A percentile compares a stretch with the other conserved stretches of the same genome.
phyloP scores from a whole-genome alignment of 2,797 vertebrate genomes.

The Morelia viridis region DNA sequence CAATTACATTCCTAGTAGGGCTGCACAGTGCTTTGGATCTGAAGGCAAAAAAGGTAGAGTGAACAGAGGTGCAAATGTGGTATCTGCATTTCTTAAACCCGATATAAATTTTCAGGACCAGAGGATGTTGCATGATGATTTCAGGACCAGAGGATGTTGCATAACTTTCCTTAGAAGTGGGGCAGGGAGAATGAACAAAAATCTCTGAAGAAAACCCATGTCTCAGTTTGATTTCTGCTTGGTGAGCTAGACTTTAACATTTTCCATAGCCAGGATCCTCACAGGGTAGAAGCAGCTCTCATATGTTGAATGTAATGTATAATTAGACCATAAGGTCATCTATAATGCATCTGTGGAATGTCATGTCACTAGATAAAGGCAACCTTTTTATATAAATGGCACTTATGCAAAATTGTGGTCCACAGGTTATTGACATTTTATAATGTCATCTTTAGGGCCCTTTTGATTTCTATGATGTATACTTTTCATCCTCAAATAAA shows the following conservation, averaged over 20 bases:
- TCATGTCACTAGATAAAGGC: slow-evolving; percentile 23
- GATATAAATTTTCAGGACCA: background rate
- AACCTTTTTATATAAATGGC: slow-evolving; percentile 51
- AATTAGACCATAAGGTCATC: slow-evolving; percentile 17
- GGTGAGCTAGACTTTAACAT: background rate
- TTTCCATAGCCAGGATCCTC: background rate
- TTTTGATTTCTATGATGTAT: slow-evolving; percentile 50
- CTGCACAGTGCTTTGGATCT: background rate
- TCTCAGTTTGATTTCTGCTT: background rate
- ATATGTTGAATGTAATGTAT: background rate
- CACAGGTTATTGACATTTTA: slow-evolving; percentile 65
- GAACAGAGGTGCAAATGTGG: background rate
- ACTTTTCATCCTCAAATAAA: slow-evolving; percentile 59
- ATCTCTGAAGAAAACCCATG: background rate
- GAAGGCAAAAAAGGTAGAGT: background rate
- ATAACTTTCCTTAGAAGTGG: background rate
- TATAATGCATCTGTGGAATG: slow-evolving; percentile 2
- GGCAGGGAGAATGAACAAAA: background rate
- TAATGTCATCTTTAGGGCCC: slow-evolving; percentile 65
- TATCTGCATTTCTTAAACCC: background rate
- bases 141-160: too few species aligned
- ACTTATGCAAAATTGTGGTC: slow-evolving; percentile 67
- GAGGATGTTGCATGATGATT: background rate
- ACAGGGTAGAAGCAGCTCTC: background rate
- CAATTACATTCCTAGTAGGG: background rate